Percentiles rank a stretch among this genome's conserved stretches.
Conservation (phyloP, 2,113 vertebrate species). For the Leiothrix lutea region DNA sequence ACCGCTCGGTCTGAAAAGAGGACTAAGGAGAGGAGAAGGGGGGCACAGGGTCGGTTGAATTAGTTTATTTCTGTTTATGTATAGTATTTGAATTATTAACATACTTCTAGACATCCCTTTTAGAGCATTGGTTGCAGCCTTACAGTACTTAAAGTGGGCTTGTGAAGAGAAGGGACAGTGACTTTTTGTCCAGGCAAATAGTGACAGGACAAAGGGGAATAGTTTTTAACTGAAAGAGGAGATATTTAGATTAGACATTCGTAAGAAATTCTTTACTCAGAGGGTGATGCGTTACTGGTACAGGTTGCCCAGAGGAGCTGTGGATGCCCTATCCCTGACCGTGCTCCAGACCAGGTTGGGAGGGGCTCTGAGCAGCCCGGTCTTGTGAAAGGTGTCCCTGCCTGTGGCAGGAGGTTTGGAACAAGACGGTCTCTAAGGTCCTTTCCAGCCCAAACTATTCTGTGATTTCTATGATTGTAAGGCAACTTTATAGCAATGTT, state of each 20-base stretch:
- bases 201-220: neutral
- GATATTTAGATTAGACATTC: neutral
- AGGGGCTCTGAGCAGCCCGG: rapidly evolving
- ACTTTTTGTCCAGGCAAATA: neutral
- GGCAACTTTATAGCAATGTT: neutral
- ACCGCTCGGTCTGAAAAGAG: neutral
- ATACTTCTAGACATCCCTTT: rapidly evolving
- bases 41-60: neutral
- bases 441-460: neutral
- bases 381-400: neutral
- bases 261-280: neutral
- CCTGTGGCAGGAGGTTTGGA: neutral
- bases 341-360: no score
- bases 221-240: neutral
- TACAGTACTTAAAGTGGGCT: no score
- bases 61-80: neutral
- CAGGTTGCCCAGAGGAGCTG: neutral
- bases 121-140: neutral
- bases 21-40: neutral
- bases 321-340: neutral
- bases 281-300: rapidly evolving
- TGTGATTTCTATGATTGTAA: neutral
- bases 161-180: neutral
- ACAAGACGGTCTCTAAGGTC: rapidly evolving
- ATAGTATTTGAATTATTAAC: neutral